A percentile compares a stretch with the other conserved stretches of the same genome.
These are phyloP conservation scores for Morelia viridis DNA, from an alignment of 2,797 vertebrate genomes.

Conservation along the genomic window DNA sequence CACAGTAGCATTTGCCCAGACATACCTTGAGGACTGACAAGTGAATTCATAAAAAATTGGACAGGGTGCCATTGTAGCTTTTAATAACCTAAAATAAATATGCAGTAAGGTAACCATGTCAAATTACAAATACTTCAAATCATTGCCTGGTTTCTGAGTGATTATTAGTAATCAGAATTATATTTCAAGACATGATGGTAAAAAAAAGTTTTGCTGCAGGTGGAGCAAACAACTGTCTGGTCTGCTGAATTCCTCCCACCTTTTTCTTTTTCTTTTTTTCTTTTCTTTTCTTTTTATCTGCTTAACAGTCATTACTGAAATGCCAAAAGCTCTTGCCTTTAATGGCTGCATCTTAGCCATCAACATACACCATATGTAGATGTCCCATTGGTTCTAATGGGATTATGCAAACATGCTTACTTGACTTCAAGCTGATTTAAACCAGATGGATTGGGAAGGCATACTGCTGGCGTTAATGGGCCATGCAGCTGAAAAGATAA, in stretches of 20 bases:
- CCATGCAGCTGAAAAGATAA: not conserved
- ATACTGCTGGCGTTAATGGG: not conserved
- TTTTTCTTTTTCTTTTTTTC: no score
- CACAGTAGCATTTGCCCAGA: not conserved
- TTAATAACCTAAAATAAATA: not conserved
- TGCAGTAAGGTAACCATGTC: not conserved
- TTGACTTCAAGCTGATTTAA: not conserved
- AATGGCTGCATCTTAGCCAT: not conserved
- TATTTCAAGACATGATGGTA: not conserved
- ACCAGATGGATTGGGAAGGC: not conserved
- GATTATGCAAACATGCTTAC: not conserved
- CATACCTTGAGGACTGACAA: not conserved
- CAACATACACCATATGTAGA: not conserved
- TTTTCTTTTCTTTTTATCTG: no score
- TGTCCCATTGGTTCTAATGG: not conserved
- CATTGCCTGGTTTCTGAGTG: not conserved
- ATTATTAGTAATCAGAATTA: not conserved
- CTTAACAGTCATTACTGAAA: no score
- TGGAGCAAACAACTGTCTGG: not conserved
- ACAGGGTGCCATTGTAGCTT: not conserved
- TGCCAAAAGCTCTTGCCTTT: not conserved
- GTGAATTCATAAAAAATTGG: not conserved
- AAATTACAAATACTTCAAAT: not conserved
- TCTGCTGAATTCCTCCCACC: not conserved
- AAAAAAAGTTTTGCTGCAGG: not conserved